Conservation (phyloP, 2,113 vertebrate species). For the Pedionomus torquatus region DNA sequence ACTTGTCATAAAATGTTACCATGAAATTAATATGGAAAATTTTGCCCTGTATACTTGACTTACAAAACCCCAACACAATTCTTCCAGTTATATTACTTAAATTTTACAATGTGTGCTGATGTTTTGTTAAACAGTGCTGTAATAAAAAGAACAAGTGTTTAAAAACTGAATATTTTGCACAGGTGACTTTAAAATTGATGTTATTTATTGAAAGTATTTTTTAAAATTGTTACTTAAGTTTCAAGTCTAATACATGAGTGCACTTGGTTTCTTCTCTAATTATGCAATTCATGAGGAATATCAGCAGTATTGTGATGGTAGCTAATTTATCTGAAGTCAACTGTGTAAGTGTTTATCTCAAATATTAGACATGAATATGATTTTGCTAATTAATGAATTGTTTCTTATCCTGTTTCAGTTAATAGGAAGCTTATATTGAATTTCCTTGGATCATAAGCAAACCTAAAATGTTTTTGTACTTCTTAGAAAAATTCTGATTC, state of each 20-base stretch:
- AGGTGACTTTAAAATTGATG: neutral
- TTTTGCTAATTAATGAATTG: neutral
- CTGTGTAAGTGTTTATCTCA: neutral
- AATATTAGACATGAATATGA: neutral
- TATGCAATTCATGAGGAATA: neutral
- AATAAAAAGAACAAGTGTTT: neutral
- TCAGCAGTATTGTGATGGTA: neutral
- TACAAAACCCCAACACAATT: neutral
- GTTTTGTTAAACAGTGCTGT: neutral
- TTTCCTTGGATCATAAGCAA: neutral
- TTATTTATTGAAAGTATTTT: neutral
- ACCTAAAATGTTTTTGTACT: neutral
- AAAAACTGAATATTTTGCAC: neutral
- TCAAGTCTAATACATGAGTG: neutral
- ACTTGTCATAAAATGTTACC: neutral
- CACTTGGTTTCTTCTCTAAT: neutral
- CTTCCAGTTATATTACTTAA: neutral
- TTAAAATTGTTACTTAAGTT: neutral
- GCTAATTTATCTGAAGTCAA: neutral
- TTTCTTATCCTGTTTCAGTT: neutral
- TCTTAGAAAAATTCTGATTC: neutral
- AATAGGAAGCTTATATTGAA: neutral
- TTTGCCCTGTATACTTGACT: accelerated
- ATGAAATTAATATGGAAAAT: neutral
- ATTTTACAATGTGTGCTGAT: neutral